phyloP scores from a whole-genome alignment of 2,797 vertebrate genomes.

The Gymnoscopelus microlampas region DNA sequence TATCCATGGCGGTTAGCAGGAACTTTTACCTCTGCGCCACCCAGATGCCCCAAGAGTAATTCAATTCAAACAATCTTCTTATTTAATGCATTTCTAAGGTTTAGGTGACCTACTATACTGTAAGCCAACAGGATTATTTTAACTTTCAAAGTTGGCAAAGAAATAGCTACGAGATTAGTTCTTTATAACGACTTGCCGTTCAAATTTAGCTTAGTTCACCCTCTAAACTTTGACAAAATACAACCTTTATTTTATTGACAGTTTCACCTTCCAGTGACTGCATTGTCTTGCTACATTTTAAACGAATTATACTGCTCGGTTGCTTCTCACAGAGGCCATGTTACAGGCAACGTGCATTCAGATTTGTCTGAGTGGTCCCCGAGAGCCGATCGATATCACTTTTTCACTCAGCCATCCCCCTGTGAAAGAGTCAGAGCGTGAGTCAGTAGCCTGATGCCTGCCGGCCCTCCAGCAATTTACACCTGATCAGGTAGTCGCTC shows the following conservation, averaged over 20 bases:
- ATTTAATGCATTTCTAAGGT: background rate
- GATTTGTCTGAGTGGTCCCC: constrained; percentile 20
- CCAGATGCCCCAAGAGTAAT: background rate
- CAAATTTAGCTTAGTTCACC: background rate
- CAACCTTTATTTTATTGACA: constrained; percentile 32
- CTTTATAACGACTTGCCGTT: background rate
- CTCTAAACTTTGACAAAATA: constrained; percentile 12
- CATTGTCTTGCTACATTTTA: constrained; percentile 8
- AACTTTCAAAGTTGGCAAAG: background rate
- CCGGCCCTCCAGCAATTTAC: constrained; percentile 45
- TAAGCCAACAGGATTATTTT: background rate
- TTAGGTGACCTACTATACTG: background rate
- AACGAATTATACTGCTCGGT: constrained; percentile 20
- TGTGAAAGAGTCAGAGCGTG: constrained; percentile 13
- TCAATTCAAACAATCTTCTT: background rate
- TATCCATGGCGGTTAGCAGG: too few species aligned
- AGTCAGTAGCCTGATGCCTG: constrained; percentile 31
- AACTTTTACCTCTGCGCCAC: too few species aligned
- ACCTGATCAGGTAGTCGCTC: constrained; percentile 34
- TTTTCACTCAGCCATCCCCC: constrained; percentile 31
- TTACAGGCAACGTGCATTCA: constrained; percentile 36
- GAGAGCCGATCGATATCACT: constrained; percentile 27
- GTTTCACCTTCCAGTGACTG: constrained; percentile 7
- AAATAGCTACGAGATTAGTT: background rate
- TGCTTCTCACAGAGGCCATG: constrained; percentile 23